Conservation (phyloP, 2,888 invertebrate genomes). For the Pandemis cinnamomeana region DNA sequence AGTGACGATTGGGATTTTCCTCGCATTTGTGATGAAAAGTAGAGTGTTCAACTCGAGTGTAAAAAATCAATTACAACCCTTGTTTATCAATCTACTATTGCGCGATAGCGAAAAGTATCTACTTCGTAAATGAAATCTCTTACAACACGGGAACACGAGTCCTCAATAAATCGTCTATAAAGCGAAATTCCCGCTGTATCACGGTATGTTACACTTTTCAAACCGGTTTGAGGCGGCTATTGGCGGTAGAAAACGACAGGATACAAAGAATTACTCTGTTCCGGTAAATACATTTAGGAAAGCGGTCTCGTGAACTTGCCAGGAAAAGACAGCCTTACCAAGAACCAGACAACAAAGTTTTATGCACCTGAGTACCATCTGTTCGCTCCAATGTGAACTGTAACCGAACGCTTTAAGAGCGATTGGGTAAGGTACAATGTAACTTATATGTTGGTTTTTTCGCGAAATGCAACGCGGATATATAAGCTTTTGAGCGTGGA, state of each 20-base stretch:
- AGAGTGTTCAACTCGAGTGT: no score
- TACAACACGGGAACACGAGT: no score
- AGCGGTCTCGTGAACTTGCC: constrained; percentile 41
- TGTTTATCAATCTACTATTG: no score
- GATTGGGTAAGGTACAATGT: constrained; percentile 38
- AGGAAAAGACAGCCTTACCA: constrained; percentile 64
- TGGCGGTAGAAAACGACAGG: constrained; percentile 38
- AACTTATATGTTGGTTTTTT: constrained; percentile 47
- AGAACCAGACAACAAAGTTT: constrained; percentile 50
- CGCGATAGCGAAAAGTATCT: no score
- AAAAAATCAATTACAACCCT: no score
- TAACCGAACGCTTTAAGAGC: constrained; percentile 50
- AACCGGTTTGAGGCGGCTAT: constrained; percentile 26
- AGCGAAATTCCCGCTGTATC: neutral
- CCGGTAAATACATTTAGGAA: constrained; percentile 41
- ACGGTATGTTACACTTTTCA: constrained; percentile 29
- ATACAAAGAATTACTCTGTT: constrained; percentile 32
- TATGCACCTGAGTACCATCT: constrained; percentile 35
- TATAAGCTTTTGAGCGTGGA: constrained; percentile 71
- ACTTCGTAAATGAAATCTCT: no score
- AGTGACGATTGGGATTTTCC: no score
- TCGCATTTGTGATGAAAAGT: no score
- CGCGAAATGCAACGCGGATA: constrained; percentile 69
- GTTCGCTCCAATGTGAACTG: constrained; percentile 46
- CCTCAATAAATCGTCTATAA: no score